These are phyloP conservation scores for Monochamus alternatus DNA, from an alignment of 2,888 invertebrate species.

Conservation along the genomic window DNA sequence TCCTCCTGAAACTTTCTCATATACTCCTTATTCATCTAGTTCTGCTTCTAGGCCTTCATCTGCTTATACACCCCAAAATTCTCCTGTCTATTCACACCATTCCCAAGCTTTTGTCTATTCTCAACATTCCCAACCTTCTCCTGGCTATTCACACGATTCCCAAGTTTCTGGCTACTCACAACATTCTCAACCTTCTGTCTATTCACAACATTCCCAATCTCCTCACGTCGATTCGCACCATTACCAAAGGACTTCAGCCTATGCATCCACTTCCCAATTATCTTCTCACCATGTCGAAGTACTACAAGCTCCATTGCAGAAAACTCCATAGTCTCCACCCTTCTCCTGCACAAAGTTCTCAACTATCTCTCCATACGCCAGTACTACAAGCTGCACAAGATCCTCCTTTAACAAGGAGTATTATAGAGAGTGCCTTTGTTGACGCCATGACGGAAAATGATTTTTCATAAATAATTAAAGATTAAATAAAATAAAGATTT, in stretches of 20 bases:
- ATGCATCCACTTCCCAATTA: constrained; percentile 10
- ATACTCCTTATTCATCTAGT: constrained; percentile 13
- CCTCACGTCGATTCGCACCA: constrained; percentile 16
- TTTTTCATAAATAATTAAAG: not conserved
- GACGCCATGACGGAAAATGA: too few relatives aligned
- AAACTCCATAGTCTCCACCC: not conserved
- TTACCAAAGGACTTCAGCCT: constrained; percentile 19
- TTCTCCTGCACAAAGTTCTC: not conserved
- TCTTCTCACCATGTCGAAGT: constrained; percentile 2
- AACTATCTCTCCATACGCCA: too few relatives aligned
- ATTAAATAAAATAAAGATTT: constrained; percentile 12
- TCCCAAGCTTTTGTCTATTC: constrained; percentile 15
- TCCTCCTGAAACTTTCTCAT: constrained; percentile 17
- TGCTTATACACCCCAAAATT: constrained; percentile 27
- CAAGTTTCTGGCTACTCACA: constrained; percentile 27
- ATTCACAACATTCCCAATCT: constrained; percentile 16
- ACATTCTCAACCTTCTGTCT: constrained; percentile 26
- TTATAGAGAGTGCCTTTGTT: too few relatives aligned
- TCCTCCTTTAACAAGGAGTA: too few relatives aligned
- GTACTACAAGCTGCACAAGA: too few relatives aligned
- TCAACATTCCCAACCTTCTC: constrained; percentile 5
- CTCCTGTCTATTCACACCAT: constrained; percentile 22
- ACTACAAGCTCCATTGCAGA: constrained; percentile 9
- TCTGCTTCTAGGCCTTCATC: constrained; percentile 35
- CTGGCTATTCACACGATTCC: constrained; percentile 24